Conservation (phyloP, 2,113 vertebrate genomes). For the Gobius niger region DNA sequence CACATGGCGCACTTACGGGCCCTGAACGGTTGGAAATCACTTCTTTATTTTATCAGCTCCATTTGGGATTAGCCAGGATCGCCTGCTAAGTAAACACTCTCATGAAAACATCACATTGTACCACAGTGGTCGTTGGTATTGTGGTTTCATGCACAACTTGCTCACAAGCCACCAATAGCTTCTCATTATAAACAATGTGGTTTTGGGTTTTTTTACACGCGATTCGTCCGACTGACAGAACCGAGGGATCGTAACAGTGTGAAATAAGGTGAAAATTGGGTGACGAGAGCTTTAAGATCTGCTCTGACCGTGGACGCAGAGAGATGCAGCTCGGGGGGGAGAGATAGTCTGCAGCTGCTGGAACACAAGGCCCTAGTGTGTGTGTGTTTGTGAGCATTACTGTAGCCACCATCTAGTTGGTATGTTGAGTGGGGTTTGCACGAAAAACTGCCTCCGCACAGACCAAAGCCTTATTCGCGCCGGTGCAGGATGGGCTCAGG, state of each 20-base stretch:
- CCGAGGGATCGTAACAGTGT: neutral
- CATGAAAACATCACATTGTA: conserved; percentile 34
- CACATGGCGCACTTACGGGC: neutral
- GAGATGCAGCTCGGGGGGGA: conserved; percentile 36
- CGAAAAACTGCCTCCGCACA: conserved; percentile 43
- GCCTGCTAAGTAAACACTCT: neutral
- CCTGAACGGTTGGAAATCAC: neutral
- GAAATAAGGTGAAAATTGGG: conserved; percentile 44
- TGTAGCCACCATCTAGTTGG: conserved; percentile 55
- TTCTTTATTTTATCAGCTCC: neutral
- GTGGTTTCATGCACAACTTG: conserved; percentile 9
- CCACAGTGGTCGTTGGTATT: conserved; percentile 15
- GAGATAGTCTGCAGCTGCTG: conserved; percentile 68
- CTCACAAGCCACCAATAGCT: conserved; percentile 21
- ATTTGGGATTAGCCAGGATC: neutral
- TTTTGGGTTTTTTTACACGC: neutral
- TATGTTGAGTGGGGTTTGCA: conserved; percentile 53
- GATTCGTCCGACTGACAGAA: neutral
- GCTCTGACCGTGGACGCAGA: conserved; percentile 31
- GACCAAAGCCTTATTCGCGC: conserved; percentile 49
- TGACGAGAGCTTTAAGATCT: conserved; percentile 26
- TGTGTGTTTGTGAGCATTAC: conserved; percentile 48
- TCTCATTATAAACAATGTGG: conserved; percentile 15
- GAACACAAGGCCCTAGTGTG: conserved; percentile 67
- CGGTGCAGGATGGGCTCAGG: conserved; percentile 33